Evolutionary conservation across 2,888 invertebrate genomes (phyloP), one percentile per base, ranked within the genome.

Genomic region (Metallyticus violacea): DNA sequence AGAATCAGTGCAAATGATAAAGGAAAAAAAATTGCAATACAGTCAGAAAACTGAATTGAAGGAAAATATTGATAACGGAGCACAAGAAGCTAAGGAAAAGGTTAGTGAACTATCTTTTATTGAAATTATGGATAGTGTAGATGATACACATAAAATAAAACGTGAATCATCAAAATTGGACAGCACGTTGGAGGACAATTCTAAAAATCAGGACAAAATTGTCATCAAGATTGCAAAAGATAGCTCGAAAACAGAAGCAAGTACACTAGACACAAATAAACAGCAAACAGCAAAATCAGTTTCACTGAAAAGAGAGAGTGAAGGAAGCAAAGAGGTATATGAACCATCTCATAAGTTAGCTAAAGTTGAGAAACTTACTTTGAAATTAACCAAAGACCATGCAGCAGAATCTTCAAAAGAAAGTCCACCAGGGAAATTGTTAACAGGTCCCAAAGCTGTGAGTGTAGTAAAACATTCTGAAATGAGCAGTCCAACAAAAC

Each of bases 281-380:
- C 40, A 62, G 40, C 15, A 62, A 15, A 62, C 9, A 62, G 40
- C 2, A 6, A 62, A 62, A 22, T 62, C 40, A 62, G 15, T 62
- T 9, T 9, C 40, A 62, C 40, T 62, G 15, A 62, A 62, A 62
- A 62, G 40, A 15, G 40, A 62, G 22, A 22, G 40, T 62, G 40
- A 62, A 62, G 40, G 4, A 0, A 62, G 3, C 22, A 62, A 62
- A 22, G 40, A 62, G 9, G 40, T 15, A 62, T 62, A 9, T 1
- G 83, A 77, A 6, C 27, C 62, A 28, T 9, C 28, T 9, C 28
- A 77, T 26, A 29, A 28, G 27, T 15, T 22, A n/a, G 83, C 22
- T 7, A 85, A 81, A 81, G 25, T 77, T 81, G 86, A 86, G 29
- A 86, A 86, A 29, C 77, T 81, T 22, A 86, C 86, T 22, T 29